phyloP scores from a whole-genome alignment of 2,888 invertebrate genomes.

The Parthenolecanium corni region DNA sequence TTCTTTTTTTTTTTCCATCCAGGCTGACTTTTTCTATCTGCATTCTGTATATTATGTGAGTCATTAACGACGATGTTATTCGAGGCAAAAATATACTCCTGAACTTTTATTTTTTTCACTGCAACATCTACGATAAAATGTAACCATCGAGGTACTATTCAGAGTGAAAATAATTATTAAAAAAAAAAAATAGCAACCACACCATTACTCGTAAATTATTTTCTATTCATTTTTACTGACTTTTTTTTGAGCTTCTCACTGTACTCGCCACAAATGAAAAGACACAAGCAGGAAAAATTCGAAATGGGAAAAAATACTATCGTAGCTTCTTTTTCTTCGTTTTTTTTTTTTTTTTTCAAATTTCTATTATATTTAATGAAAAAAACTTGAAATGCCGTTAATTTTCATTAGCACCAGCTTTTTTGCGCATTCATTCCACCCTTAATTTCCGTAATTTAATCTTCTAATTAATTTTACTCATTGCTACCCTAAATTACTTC shows the following conservation, averaged over 20 bases:
- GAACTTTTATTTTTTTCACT: no score
- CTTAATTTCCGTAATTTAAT: slow-evolving; percentile 26
- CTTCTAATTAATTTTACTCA: slow-evolving; percentile 23
- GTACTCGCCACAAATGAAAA: no score
- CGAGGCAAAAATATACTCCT: no score
- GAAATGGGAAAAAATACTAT: neutral
- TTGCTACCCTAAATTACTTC: neutral
- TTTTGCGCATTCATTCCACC: slow-evolving; percentile 16
- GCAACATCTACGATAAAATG: no score
- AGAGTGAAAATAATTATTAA: no score
- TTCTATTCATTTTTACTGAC: neutral
- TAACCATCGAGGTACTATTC: no score
- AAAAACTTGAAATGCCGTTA: slow-evolving; percentile 21
- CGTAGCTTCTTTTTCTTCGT: neutral
- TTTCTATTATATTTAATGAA: slow-evolving; percentile 17
- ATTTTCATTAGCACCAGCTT: slow-evolving; percentile 23
- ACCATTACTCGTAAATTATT: slow-evolving; percentile 4
- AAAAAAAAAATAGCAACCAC: no score
- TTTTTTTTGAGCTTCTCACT: neutral
- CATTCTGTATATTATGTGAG: no score
- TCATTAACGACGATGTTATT: no score
- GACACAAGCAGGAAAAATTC: neutral
- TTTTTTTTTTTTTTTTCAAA: slow-evolving; percentile 1
- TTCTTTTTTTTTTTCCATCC: no score
- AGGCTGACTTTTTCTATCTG: no score